Conservation (phyloP, 1,140 invertebrate species). For the Drosophila mayri region DNA sequence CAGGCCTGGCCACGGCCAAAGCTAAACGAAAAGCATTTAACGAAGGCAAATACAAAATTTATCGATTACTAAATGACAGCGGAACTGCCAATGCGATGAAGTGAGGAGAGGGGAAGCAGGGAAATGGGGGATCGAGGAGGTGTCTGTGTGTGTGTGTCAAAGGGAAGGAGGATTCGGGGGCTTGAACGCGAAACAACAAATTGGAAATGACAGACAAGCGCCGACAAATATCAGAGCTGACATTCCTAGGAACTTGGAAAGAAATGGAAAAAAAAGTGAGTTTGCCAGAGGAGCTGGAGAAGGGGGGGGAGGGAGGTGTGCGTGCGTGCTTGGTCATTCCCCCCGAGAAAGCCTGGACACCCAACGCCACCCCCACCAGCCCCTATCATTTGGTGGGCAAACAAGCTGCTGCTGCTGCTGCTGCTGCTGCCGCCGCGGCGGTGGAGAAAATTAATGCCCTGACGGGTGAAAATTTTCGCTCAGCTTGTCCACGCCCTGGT, state of each 20-base stretch:
- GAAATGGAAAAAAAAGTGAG: constrained; percentile 10
- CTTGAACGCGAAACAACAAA: constrained; percentile 53
- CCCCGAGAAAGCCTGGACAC: constrained; percentile 5
- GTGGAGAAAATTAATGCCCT: constrained; percentile 6
- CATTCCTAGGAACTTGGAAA: constrained; percentile 40
- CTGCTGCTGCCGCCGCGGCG: background rate
- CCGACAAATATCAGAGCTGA: constrained; percentile 71
- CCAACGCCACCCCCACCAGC: background rate
- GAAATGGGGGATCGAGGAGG: background rate
- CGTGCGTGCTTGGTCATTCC: constrained; percentile 45
- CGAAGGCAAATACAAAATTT: constrained; percentile 74
- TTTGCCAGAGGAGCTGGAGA: background rate
- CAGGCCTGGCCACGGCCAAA: constrained; percentile 21
- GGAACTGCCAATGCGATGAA: constrained; percentile 64
- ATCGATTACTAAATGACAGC: constrained; percentile 76
- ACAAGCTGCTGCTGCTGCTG: constrained; percentile 4
- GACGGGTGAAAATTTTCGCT: constrained; percentile 28
- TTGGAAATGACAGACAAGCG: constrained; percentile 78
- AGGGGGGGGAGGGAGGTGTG: background rate
- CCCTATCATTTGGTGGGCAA: constrained; percentile 38
- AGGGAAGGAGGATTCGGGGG: background rate
- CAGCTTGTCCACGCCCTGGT: constrained; percentile 18
- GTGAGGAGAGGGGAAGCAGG: background rate
- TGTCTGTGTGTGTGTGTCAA: constrained; percentile 1
- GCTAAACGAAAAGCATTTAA: constrained; percentile 66